These are phyloP conservation scores for Varroa destructor DNA, from an alignment of 1,140 invertebrate species.

Conservation along the genomic window DNA sequence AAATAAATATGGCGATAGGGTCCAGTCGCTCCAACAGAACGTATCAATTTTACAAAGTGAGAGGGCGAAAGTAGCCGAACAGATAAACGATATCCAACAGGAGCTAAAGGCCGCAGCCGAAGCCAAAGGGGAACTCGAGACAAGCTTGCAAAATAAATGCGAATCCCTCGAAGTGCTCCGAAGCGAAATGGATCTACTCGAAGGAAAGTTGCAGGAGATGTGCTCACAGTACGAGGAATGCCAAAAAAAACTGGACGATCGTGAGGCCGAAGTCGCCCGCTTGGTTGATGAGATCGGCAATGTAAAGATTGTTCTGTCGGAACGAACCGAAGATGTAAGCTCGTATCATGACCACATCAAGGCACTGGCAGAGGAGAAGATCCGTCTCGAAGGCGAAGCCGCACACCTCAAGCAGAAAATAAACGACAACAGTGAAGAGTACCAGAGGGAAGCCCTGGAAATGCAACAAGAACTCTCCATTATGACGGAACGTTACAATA, in stretches of 20 bases:
- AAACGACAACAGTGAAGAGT: conserved; percentile 17
- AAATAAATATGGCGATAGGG: not conserved
- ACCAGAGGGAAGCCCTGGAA: conserved; percentile 19
- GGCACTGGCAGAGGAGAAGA: conserved; percentile 23
- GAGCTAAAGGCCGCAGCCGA: not conserved
- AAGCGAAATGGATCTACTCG: conserved; percentile 19
- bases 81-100: not conserved
- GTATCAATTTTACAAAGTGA: not conserved
- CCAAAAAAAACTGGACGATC: conserved; percentile 10
- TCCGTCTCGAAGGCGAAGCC: conserved; percentile 8
- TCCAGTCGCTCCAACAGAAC: conserved; percentile 1
- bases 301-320: conserved; percentile 8
- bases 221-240: conserved; percentile 27
- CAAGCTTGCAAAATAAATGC: conserved; percentile 13
- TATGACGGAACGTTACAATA: conserved; percentile 22
- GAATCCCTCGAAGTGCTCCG: conserved; percentile 12
- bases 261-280: conserved; percentile 16
- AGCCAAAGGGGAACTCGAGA: conserved; percentile 6
- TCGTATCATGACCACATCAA: conserved; percentile 28
- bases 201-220: conserved; percentile 9
- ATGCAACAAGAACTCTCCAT: conserved; percentile 27
- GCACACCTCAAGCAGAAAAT: not conserved
- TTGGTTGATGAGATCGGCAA: conserved; percentile 9
- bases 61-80: not conserved
- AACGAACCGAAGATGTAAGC: conserved; percentile 19